Evolutionary conservation across 2,113 vertebrate species (phyloP), one percentile per base, ranked within the genome.

Genomic region (Loxodonta africana): DNA sequence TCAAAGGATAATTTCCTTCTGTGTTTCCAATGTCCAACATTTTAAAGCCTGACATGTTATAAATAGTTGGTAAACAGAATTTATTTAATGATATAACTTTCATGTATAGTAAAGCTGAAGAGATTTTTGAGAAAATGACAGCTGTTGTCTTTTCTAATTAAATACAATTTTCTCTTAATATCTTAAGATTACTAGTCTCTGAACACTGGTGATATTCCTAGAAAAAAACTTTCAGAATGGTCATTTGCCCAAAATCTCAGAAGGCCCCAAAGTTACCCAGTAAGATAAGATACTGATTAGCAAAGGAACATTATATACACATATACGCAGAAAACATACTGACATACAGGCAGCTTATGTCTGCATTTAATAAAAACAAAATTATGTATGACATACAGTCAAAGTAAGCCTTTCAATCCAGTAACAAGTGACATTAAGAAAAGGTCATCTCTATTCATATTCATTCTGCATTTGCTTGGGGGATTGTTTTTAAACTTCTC

Each of bases 381-480:
- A 90, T 37, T 96, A 96, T 91, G 88, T 67, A 97, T 94, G 96
- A 94, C 93, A 93, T 0, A 65, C 93, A 98, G 95, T 98, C 97
- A 98, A 93, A 98, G 95, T 86, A 85, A 94, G 93, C 63, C 94
- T 96, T 97, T 97, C 89, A 91, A 89, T 93, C 80, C 3, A 44
- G 91, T 97, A 98, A 98, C 95, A 98, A 97, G 90, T 98, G 98
- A 96, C 97, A 98, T 98, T 98, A 98, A 98, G 96, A 97, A 98
- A 98, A 98, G 96, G 95, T 98, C 97, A 98, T 71, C 33, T 81
- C 37, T 95, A 93, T 97, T 97, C 69, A 92, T 92, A 95, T 88
- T 97, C 83, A 96, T 95, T 93, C 78, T 63, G 41, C 28, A 77
- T 73, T 97, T 96, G 48, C 48, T 90, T 94, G 90, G 92, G 73